phyloP scores from a whole-genome alignment of 2,888 invertebrate genomes.

The Invenusta paracnida region DNA sequence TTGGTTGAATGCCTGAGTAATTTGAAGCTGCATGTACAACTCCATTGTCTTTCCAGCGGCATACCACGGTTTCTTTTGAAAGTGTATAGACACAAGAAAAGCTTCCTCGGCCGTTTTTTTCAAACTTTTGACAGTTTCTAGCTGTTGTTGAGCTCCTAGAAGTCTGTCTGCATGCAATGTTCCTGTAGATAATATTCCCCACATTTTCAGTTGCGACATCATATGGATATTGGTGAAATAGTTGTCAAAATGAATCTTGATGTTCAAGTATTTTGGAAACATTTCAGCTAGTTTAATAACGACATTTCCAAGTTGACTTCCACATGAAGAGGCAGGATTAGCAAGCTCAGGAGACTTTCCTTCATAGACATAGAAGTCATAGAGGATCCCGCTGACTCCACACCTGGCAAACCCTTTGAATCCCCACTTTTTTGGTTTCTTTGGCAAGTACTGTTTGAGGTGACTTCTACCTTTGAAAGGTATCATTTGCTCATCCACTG shows the following conservation, averaged over 20 bases:
- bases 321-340: conserved; percentile 3
- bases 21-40: background rate
- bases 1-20: background rate
- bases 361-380: conserved; percentile 45
- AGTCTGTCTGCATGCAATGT: conserved; percentile 4
- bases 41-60: background rate
- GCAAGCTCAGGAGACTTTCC: conserved; percentile 10
- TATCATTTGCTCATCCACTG: conserved; percentile 46
- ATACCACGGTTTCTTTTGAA: background rate
- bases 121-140: background rate
- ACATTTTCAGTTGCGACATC: conserved; percentile 12
- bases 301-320: background rate
- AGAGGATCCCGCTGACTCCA: conserved; percentile 40
- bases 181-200: conserved; percentile 13
- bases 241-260: conserved; percentile 18
- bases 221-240: background rate
- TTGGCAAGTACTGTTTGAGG: conserved; percentile 45
- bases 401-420: conserved; percentile 44
- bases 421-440: conserved; percentile 46
- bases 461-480: conserved; percentile 44
- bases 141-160: background rate
- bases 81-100: background rate
- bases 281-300: background rate
- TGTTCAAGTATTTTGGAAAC: background rate
- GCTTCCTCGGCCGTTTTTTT: background rate